These are phyloP conservation scores for Anoplopoma fimbria DNA, from an alignment of 2,113 vertebrate species.

Conservation along the genomic window DNA sequence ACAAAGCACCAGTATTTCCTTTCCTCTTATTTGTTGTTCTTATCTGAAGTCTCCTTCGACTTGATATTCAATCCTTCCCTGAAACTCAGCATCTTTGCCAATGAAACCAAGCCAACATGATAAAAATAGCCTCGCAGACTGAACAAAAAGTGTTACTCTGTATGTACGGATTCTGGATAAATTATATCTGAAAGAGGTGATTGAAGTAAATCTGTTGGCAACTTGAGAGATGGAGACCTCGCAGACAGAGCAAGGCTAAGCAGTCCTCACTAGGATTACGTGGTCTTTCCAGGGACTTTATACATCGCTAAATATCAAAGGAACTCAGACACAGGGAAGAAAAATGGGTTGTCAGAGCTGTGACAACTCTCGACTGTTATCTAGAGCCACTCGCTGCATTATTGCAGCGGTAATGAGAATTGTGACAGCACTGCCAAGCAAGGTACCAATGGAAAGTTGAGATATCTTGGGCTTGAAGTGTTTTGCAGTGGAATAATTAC, in stretches of 20 bases:
- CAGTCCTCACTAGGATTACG: conserved; percentile 6
- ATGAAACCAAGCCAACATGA: conserved; percentile 25
- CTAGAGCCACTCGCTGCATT: conserved; percentile 45
- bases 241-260: conserved; percentile 13
- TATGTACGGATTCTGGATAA: conserved; percentile 13
- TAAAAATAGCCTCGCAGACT: conserved; percentile 45
- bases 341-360: conserved; percentile 37
- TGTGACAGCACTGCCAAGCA: conserved; percentile 34
- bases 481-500: conserved; percentile 35
- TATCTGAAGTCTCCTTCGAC: conserved; percentile 46
- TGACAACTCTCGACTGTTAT: conserved; percentile 56
- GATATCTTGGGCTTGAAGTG: neutral
- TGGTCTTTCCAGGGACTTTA: conserved; percentile 42
- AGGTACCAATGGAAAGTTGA: conserved; percentile 5
- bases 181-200: conserved; percentile 7
- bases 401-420: conserved; percentile 60
- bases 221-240: conserved; percentile 12
- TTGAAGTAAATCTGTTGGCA: conserved; percentile 21
- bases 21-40: conserved; percentile 38
- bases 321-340: conserved; percentile 17
- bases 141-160: neutral
- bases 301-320: conserved; percentile 32
- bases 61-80: conserved; percentile 44
- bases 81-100: conserved; percentile 19
- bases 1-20: conserved; percentile 35